Evolutionary conservation across 2,888 invertebrate species (phyloP).

Genomic region (Rhyacophila evoluta): DNA sequence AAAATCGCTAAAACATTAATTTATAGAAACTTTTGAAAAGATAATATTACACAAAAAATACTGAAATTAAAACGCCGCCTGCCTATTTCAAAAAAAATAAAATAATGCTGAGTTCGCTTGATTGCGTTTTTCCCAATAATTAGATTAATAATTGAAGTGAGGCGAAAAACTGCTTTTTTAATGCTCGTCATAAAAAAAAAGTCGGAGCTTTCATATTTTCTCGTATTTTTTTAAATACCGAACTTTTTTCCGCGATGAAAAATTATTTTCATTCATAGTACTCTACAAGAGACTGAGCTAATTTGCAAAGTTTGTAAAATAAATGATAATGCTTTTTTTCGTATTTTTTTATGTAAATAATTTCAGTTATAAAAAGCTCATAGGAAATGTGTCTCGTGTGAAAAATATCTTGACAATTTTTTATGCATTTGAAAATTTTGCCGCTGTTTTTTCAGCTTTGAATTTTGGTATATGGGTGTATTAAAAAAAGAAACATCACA

Average conservation of each 20-base stretch:
- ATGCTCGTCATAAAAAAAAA: background rate
- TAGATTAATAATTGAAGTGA: constrained; percentile 22
- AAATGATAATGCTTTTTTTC: too few species aligned
- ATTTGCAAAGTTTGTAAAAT: too few species aligned
- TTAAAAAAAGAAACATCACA: too few species aligned
- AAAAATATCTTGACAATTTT: too few species aligned
- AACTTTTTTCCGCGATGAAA: background rate
- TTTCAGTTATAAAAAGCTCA: too few species aligned
- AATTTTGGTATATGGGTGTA: too few species aligned
- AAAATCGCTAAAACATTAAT: too few species aligned
- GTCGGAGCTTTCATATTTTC: background rate
- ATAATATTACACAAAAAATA: background rate
- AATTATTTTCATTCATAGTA: background rate
- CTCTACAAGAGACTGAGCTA: background rate
- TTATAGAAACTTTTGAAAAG: too few species aligned
- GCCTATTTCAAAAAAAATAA: background rate
- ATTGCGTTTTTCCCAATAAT: constrained; percentile 16
- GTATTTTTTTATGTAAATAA: too few species aligned
- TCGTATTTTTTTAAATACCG: background rate
- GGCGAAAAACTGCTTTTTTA: background rate
- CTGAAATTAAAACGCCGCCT: background rate
- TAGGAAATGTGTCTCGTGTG: too few species aligned
- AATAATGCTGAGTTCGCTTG: constrained; percentile 1
- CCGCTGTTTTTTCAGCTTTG: too few species aligned
- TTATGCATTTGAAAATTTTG: too few species aligned